A percentile compares a stretch with the other conserved stretches of the same genome.
Conservation (phyloP, 2,113 vertebrate genomes). For the Morphnarchus princeps region DNA sequence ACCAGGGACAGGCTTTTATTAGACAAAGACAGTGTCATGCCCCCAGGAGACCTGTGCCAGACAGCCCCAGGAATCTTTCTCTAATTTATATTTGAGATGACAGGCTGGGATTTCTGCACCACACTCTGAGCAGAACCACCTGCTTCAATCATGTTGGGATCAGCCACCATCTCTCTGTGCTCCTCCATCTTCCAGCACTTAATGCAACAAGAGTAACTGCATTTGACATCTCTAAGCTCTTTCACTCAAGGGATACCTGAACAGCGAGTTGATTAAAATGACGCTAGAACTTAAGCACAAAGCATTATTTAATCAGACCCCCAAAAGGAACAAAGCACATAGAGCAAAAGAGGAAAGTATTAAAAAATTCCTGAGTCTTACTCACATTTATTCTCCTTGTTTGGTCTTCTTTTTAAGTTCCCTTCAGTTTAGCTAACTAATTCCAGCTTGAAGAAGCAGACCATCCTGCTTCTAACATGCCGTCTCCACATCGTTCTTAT, state of each 20-base stretch:
- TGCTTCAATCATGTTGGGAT: not conserved
- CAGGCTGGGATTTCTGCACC: not conserved
- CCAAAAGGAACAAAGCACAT: not conserved
- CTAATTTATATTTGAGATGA: slow-evolving; percentile 33
- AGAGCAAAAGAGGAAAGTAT: not conserved
- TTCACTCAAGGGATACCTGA: not conserved
- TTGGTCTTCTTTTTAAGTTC: not conserved
- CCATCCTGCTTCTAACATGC: not conserved
- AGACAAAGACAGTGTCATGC: not conserved
- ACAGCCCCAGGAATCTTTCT: not conserved
- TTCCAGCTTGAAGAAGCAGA: not conserved
- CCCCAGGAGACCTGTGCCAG: not conserved
- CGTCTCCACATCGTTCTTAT: not conserved
- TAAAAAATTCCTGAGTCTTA: not conserved
- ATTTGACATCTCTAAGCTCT: not conserved
- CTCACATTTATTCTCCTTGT: not conserved
- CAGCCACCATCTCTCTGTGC: not conserved
- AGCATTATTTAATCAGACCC: not conserved
- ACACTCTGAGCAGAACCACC: not conserved
- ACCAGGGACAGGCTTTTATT: not conserved
- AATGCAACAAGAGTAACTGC: not conserved
- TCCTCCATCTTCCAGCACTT: not conserved
- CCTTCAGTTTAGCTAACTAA: not conserved
- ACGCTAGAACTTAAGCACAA: not conserved
- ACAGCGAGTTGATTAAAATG: not conserved